phyloP scores from a whole-genome alignment of 2,113 vertebrate species.

The Misgurnus anguillicaudatus region DNA sequence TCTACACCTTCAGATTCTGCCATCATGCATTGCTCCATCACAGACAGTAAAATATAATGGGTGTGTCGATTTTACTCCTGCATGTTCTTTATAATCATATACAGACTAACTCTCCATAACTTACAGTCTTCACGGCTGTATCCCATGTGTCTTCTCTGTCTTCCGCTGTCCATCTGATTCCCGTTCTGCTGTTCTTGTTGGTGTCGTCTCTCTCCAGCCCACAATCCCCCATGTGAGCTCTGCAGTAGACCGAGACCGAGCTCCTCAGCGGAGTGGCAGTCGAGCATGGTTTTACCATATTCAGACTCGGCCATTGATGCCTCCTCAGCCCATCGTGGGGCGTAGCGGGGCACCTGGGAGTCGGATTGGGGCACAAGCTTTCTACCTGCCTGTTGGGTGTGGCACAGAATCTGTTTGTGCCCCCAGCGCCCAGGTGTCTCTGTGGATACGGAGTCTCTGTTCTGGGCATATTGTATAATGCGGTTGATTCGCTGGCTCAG shows the following conservation, averaged over 20 bases:
- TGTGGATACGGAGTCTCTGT: conserved; percentile 81
- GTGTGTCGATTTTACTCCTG: too few species aligned
- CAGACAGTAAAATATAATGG: too few species aligned
- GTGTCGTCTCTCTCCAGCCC: conserved; percentile 69
- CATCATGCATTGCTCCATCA: too few species aligned
- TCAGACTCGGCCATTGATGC: conserved; percentile 69
- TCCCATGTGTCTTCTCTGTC: conserved; percentile 43
- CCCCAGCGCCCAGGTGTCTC: conserved; percentile 71
- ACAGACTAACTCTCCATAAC: conserved; percentile 57
- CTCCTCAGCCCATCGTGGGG: conserved; percentile 81
- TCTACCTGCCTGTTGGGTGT: conserved; percentile 81
- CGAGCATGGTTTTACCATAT: conserved; percentile 77
- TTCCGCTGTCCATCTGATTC: not conserved
- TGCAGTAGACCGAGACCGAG: conserved; percentile 77
- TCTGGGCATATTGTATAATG: conserved; percentile 94
- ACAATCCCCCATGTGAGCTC: conserved; percentile 67
- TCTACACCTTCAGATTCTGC: too few species aligned
- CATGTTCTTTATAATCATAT: too few species aligned
- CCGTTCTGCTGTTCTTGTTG: conserved; percentile 53
- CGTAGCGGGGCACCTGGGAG: conserved; percentile 91
- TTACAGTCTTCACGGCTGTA: conserved; percentile 87
- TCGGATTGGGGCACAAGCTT: conserved; percentile 85
- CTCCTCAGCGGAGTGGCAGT: conserved; percentile 68
- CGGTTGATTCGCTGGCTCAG: conserved; percentile 92
- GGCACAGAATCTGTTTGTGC: conserved; percentile 83